Evolutionary conservation across 2,797 vertebrate species (phyloP).

Genomic region (Rhinichthys osculus): DNA sequence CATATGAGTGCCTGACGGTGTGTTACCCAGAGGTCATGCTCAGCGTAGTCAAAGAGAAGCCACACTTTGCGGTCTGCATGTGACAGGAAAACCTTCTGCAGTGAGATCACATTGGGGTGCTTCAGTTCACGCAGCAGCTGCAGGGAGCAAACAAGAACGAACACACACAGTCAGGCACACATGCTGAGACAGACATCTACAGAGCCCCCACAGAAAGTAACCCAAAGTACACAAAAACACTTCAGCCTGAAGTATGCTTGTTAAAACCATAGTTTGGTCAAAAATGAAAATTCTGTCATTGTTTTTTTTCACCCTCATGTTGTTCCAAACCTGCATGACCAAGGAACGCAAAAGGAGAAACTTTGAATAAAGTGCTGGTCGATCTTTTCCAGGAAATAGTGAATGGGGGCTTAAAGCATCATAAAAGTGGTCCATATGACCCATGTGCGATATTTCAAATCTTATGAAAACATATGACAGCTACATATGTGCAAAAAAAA

Average conservation of each 20-base stretch:
- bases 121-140: slow-evolving; percentile 98
- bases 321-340: not conserved
- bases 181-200: slow-evolving; percentile 36
- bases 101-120: slow-evolving; percentile 98
- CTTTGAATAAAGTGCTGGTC: not conserved
- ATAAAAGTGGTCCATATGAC: not conserved
- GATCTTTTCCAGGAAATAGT: not conserved
- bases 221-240: slow-evolving; percentile 37
- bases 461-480: not conserved
- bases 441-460: not conserved
- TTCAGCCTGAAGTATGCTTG: slow-evolving; percentile 28
- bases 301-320: not conserved
- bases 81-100: slow-evolving; percentile 99
- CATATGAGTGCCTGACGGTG: slow-evolving; percentile 21
- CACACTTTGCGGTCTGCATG: slow-evolving; percentile 99
- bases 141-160: slow-evolving; percentile 30
- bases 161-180: slow-evolving; percentile 5
- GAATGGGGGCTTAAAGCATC: not conserved
- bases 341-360: not conserved
- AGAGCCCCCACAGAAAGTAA: slow-evolving; percentile 4
- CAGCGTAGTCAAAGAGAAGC: slow-evolving; percentile 99
- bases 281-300: not conserved
- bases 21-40: slow-evolving; percentile 98
- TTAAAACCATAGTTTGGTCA: not conserved
- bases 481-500: not conserved